Conservation (phyloP, 1,140 invertebrate genomes). For the Bombus confusus region DNA sequence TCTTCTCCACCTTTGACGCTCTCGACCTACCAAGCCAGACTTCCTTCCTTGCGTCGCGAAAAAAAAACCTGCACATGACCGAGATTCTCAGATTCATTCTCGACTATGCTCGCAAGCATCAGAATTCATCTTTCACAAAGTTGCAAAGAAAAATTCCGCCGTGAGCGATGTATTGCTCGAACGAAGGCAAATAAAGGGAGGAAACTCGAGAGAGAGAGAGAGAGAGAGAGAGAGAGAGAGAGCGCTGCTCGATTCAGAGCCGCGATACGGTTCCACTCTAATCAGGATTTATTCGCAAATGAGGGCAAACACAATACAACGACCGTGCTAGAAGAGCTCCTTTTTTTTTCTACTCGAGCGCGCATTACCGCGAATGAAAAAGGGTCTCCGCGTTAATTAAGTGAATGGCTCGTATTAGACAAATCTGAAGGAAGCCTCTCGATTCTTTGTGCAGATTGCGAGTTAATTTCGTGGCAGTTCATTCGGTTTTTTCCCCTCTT, state of each 20-base stretch:
- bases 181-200: not conserved
- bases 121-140: constrained; percentile 45
- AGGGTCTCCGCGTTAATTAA: constrained; percentile 27
- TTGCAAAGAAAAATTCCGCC: constrained; percentile 44
- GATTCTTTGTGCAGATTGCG: not conserved
- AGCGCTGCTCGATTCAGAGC: constrained; percentile 48
- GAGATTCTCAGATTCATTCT: constrained; percentile 53
- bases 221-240: not conserved
- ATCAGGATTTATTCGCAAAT: constrained; percentile 57
- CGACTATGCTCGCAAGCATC: constrained; percentile 6
- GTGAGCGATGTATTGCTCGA: not conserved
- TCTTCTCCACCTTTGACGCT: constrained; percentile 43
- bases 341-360: not conserved
- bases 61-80: not conserved
- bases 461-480: not conserved
- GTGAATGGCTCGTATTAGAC: constrained; percentile 31
- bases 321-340: constrained; percentile 13
- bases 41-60: constrained; percentile 38
- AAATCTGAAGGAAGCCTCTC: not conserved
- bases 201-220: not conserved
- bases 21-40: constrained; percentile 14
- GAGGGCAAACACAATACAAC: constrained; percentile 49
- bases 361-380: constrained; percentile 36
- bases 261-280: constrained; percentile 48
- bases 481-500: not conserved